phyloP scores from a whole-genome alignment of 2,888 invertebrate species.

The Tinea semifulvella region DNA sequence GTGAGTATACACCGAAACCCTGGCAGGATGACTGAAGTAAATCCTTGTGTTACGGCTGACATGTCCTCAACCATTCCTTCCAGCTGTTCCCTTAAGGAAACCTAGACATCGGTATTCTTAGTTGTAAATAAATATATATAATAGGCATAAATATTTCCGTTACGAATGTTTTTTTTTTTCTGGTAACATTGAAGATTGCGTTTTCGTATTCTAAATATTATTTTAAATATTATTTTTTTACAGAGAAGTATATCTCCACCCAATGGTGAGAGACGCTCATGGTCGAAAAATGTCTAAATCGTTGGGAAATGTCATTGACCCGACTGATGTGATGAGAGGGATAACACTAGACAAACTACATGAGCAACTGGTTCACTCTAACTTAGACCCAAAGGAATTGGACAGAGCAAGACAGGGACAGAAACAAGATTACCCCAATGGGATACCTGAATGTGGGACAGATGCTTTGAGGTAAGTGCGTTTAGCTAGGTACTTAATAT shows the following conservation, averaged over 20 bases:
- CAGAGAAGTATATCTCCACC: slow-evolving; percentile 92
- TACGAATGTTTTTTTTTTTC: too few relatives aligned
- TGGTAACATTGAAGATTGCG: too few relatives aligned
- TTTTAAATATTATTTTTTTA: slow-evolving; percentile 20
- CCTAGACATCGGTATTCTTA: too few relatives aligned
- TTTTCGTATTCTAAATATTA: too few relatives aligned
- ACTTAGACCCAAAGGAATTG: slow-evolving; percentile 86
- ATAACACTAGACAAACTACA: slow-evolving; percentile 83
- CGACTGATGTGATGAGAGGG: slow-evolving; percentile 93
- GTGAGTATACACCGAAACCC: slow-evolving; percentile 54
- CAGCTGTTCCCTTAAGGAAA: too few relatives aligned
- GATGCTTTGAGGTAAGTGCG: slow-evolving; percentile 89
- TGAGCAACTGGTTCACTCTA: slow-evolving; percentile 76
- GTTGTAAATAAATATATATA: too few relatives aligned
- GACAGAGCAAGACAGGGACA: slow-evolving; percentile 79
- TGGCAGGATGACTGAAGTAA: too few relatives aligned
- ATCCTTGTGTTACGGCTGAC: too few relatives aligned
- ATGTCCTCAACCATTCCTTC: too few relatives aligned
- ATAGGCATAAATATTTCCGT: too few relatives aligned
- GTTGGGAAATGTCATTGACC: slow-evolving; percentile 97
- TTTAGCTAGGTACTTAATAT: too few relatives aligned
- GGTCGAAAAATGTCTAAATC: slow-evolving; percentile 99
- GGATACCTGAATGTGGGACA: slow-evolving; percentile 97
- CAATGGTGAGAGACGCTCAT: slow-evolving; percentile 97
- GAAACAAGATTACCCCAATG: slow-evolving; percentile 82